A percentile compares a stretch with the other conserved stretches of the same genome.
Evolutionary conservation across 2,797 vertebrate genomes (phyloP).

Genomic region (Heteromormyrus szaboi): DNA sequence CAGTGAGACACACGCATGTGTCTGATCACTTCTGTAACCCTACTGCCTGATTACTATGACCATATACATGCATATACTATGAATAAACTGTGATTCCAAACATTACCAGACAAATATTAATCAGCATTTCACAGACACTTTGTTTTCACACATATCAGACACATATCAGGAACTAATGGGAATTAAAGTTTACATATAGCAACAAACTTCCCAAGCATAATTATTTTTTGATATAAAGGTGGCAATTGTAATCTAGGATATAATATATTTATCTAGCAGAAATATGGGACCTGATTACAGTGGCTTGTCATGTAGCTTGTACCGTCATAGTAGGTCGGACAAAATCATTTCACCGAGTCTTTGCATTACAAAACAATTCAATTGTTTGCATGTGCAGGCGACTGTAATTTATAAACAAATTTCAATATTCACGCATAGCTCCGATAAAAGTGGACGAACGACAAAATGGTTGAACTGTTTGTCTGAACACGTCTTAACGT

Average conservation of each 20-base stretch:
- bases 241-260: not conserved
- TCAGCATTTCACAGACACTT: not conserved
- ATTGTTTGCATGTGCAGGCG: not conserved
- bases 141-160: not conserved
- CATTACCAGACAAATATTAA: not conserved
- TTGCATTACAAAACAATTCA: slow-evolving; percentile 12
- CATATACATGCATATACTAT: not conserved
- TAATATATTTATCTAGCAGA: not conserved
- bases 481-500: not conserved
- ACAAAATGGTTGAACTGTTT: not conserved
- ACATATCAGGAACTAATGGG: not conserved
- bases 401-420: slow-evolving; percentile 1
- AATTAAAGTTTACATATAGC: not conserved
- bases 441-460: not conserved
- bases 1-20: not conserved
- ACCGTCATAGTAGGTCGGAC: slow-evolving; percentile 32
- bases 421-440: not conserved
- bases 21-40: not conserved
- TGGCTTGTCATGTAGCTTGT: slow-evolving; percentile 17
- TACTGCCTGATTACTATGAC: not conserved
- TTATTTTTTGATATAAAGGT: not conserved
- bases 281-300: not conserved
- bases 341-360: slow-evolving; percentile 6
- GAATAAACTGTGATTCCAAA: not conserved
- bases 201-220: not conserved